Evolutionary conservation across 2,113 vertebrate species (phyloP), one percentile per base, ranked within the genome.

Genomic region (Colius striatus): DNA sequence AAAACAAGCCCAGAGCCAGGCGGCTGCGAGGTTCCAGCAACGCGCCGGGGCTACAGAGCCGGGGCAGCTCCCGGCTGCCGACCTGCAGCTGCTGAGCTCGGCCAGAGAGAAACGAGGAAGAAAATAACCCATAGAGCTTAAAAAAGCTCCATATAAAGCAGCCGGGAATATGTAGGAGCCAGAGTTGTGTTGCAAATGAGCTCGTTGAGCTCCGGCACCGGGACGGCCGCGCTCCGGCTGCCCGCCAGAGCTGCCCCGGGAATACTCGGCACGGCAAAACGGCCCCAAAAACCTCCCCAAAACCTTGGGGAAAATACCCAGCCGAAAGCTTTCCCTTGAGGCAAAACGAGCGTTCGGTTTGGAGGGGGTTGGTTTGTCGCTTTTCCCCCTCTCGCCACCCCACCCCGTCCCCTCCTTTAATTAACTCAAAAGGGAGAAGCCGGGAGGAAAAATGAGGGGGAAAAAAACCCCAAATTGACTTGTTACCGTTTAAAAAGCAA

Each of bases 11-110:
- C 0, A 0, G 61, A 45, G 79, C 54, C 4, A 9, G 6, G 5
- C 4, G 21, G 20, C 17, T 12, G 0, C 2, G 3, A 25, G 7
- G 7, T 17, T 34, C 48, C 36, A 22, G 2, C 26, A 60, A 34
- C 13, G 1, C 8, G 0, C 41, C 2, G 0, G 53, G 22, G 82
- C n/a, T n/a, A n/a, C n/a, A n/a, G n/a, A 78, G 11, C 13, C 1
- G 6, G 36, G 26, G 70, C 79, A 55, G 22, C n/a, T 54, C 17
- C 45, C 3, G 9, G 16, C n/a, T 32, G 9, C 19, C 68, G 27
- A 84, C 4, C 13, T 12, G 53, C 53, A 41, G 7, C 1, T 0
- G 66, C 47, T 16, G 61, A 93, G 57, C n/a, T 70, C 13, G 29
- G 5, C 23, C 7, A 14, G 77, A 94, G 89, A 66, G 1, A 32